A percentile compares a stretch with the other conserved stretches of the same genome.
phyloP scores from a whole-genome alignment of 2,113 vertebrate species.

The Lichenostomus cassidix region DNA sequence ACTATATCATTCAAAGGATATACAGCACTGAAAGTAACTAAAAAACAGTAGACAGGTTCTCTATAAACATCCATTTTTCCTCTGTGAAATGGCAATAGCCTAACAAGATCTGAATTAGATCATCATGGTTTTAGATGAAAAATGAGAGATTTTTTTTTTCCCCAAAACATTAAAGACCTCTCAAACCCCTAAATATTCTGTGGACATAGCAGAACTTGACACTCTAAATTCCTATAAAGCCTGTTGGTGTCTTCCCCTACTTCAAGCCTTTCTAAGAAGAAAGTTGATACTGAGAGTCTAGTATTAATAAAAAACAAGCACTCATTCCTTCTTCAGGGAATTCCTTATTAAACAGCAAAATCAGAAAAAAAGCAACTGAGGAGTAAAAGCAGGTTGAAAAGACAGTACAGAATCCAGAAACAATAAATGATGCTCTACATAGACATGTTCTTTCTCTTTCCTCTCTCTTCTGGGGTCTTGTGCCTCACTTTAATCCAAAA shows the following conservation, averaged over 20 bases:
- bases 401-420: neutral
- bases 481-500: neutral
- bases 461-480: neutral
- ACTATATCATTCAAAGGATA: neutral
- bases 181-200: neutral
- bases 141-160: neutral
- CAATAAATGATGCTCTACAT: neutral
- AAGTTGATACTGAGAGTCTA: neutral
- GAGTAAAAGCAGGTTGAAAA: neutral
- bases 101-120: neutral
- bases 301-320: neutral
- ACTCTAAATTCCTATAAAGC: neutral
- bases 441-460: neutral
- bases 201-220: neutral
- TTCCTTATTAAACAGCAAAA: neutral
- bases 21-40: neutral
- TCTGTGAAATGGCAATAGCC: neutral
- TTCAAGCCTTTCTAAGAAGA: neutral
- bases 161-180: neutral
- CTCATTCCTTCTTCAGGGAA: neutral
- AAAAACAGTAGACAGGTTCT: neutral
- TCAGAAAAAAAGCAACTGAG: neutral
- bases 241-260: neutral
- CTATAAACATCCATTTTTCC: neutral
- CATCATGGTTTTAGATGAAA: neutral